A percentile compares a stretch with the other conserved stretches of the same genome.
Conservation (phyloP, 2,888 invertebrate genomes). For the Sturmia bella region DNA sequence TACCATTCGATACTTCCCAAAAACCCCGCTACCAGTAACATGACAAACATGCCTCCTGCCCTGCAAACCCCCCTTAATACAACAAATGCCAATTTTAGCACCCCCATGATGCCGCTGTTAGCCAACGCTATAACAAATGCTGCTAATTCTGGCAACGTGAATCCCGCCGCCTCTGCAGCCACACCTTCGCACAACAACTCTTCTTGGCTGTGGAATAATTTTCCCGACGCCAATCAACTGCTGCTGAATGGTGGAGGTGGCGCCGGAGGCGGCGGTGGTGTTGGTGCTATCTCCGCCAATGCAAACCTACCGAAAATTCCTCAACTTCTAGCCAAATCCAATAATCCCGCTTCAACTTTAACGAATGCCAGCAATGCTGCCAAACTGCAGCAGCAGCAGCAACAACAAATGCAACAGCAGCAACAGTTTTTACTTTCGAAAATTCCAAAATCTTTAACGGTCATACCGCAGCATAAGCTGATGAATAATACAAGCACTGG, state of each 20-base stretch:
- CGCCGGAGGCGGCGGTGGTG: slow-evolving; percentile 68
- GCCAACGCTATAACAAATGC: slow-evolving; percentile 72
- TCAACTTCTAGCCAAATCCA: slow-evolving; percentile 70
- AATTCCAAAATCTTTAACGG: slow-evolving; percentile 91
- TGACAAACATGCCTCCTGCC: slow-evolving; percentile 57
- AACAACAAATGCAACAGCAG: slow-evolving; percentile 74
- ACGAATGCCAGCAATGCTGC: slow-evolving; percentile 74
- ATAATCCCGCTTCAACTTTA: slow-evolving; percentile 75
- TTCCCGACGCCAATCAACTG: slow-evolving; percentile 78
- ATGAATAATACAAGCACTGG: slow-evolving; percentile 69
- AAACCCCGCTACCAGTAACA: slow-evolving; percentile 59
- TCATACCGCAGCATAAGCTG: slow-evolving; percentile 86
- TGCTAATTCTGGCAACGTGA: slow-evolving; percentile 60
- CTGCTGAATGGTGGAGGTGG: slow-evolving; percentile 75
- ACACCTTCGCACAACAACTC: slow-evolving; percentile 65
- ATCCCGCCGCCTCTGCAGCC: slow-evolving; percentile 67
- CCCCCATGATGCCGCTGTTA: slow-evolving; percentile 74
- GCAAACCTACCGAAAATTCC: slow-evolving; percentile 68
- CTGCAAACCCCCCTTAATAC: slow-evolving; percentile 58
- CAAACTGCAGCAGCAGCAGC: slow-evolving; percentile 74
- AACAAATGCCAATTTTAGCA: slow-evolving; percentile 60
- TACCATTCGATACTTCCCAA: slow-evolving; percentile 71
- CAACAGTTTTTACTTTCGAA: slow-evolving; percentile 84
- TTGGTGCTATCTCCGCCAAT: background rate
- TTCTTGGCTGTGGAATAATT: slow-evolving; percentile 79